Evolutionary conservation across 2,113 vertebrate genomes (phyloP), one percentile per base, ranked within the genome.

Genomic region (Sylvietta virens): DNA sequence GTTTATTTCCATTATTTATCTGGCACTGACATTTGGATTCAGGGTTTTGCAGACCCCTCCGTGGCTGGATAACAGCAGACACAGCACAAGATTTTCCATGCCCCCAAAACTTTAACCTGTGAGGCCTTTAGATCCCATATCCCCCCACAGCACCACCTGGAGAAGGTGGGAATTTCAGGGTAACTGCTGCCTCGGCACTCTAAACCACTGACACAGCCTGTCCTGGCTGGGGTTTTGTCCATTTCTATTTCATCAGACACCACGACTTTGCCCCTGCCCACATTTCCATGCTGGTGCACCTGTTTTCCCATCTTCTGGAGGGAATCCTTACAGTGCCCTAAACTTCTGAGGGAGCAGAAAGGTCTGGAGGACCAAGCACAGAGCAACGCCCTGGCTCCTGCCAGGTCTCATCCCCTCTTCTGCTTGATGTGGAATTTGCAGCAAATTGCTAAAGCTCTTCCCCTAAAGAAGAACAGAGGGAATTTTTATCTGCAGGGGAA

Each of bases 1-100:
- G 24, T 53, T 89, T 67, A 11, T 61, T 54, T 54, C 54, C 54
- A 40, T 35, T 20, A 26, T 82, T 84, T 79, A 22, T 10, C 2
- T 1, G 74, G 12, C 35, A 39, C 42, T 20, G 15, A 42, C 3
- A 4, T 47, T 42, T 50, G 33, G 14, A 23, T 54, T 72, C 51
- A 67, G 42, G 7, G 45, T 18, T 79, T 62, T 71, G 30, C 22
- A 79, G 39, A 30, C 3, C 16, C 6, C 35, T 48, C 7, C 0
- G 60, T 58, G 47, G 7, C 13, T 78, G 50, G 4, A 45, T 47
- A 15, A 18, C 31, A 66, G 60, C 31, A 81, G 18, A 39, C 23
- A 66, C 14, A 74, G 39, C 33, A 62, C 0, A 0, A 54, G 17
- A 42, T 8, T 27, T 54, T 37, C 35, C 9, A 12, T 19, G 16